Evolutionary conservation across 2,888 invertebrate species (phyloP), one percentile per base, ranked within the genome.

Genomic region (Heliconius sara): DNA sequence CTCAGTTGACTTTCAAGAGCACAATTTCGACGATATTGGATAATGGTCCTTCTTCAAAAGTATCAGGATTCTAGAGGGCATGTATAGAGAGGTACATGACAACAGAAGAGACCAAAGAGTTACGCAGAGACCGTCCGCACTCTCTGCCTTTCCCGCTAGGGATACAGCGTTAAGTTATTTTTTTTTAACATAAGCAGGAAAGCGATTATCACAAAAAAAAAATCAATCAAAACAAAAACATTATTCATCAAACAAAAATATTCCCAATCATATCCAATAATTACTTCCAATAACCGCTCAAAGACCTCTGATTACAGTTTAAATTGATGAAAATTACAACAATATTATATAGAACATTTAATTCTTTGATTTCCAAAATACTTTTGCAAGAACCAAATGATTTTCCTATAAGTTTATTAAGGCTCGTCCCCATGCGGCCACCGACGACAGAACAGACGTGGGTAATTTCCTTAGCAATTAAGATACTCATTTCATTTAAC

Each of bases 401-500:
- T 87, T 88, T 81, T 77, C 74, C 73, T 74, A 81, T 76, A 83
- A 79, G 82, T 82, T 82, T 79, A 84, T 83, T 81, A 81, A 81
- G 74, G 68, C 78, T 80, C 67, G 30, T 68, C 79, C 84, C 80
- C 82, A 57, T 43, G 82, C 78, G 83, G 77, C 77, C 68, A 79
- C 77, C 81, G 83, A 79, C 77, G 72, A 79, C 77, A 82, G 65
- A 82, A 83, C 81, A 82, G 71, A 75, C 82, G 80, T 85, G 86
- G 86, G 88, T 89, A 89, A 90, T 89, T 89, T 87, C 84, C 86
- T 84, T 84, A 80, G 83, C 84, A 85, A 89, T 88, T 88, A 88
- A 79, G 82, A 81, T 79, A 83, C 87, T 85, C 87, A 88, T 87
- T 89, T 90, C 85, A 88, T 90, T 91, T 91, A 88, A 85, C 89